phyloP scores from a whole-genome alignment of 1,140 invertebrate species.

The Heliothis virescens region DNA sequence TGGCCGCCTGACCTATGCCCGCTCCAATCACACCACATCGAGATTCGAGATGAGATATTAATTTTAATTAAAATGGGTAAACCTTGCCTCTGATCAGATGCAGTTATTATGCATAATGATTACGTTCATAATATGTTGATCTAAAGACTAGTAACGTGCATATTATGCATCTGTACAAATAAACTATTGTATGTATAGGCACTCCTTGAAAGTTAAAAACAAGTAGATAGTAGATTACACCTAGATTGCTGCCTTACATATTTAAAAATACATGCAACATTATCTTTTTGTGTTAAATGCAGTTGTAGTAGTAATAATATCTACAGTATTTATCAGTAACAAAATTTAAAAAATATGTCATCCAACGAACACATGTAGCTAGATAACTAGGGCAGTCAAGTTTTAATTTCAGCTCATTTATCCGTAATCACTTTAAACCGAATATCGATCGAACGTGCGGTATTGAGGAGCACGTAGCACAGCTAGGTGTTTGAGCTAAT shows the following conservation, averaged over 20 bases:
- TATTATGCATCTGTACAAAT: conserved; percentile 1
- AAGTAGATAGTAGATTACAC: no score
- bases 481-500: not conserved
- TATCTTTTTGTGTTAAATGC: not conserved
- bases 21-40: conserved; percentile 3
- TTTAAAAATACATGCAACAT: not conserved
- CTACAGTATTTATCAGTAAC: not conserved
- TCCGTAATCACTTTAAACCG: not conserved
- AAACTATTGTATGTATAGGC: not conserved
- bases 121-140: not conserved
- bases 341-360: conserved; percentile 17
- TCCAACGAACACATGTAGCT: not conserved
- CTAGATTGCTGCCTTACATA: no score
- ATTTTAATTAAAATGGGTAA: conserved; percentile 27
- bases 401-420: conserved; percentile 16
- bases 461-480: not conserved
- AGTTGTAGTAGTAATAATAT: not conserved
- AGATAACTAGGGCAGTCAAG: conserved; percentile 7
- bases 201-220: not conserved
- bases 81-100: not conserved
- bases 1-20: conserved; percentile 27
- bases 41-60: not conserved
- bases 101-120: conserved; percentile 6
- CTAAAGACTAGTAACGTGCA: not conserved
- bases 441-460: conserved; percentile 1